Conservation (phyloP, 2,888 invertebrate genomes). For the Drosophila putrida region DNA sequence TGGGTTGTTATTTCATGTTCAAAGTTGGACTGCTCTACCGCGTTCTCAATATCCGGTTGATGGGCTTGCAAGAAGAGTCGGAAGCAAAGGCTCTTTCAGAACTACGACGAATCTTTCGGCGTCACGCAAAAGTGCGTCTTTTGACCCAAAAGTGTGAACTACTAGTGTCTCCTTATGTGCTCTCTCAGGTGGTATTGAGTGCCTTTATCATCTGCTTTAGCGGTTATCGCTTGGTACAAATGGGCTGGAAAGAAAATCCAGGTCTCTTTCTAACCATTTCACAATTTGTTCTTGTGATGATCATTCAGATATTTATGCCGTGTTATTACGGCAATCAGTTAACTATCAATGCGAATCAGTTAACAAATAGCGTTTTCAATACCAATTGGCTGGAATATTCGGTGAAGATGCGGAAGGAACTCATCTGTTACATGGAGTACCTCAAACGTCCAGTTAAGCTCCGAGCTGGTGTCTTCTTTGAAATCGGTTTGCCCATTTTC, state of each 20-base stretch:
- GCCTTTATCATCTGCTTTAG: constrained; percentile 79
- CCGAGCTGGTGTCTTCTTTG: constrained; percentile 77
- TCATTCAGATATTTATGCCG: constrained; percentile 80
- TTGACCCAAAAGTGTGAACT: constrained; percentile 57
- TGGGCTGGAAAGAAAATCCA: constrained; percentile 55
- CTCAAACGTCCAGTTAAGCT: constrained; percentile 73
- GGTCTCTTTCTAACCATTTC: constrained; percentile 60
- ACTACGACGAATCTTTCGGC: constrained; percentile 46
- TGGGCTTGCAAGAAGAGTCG: constrained; percentile 29
- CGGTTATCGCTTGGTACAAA: constrained; percentile 71
- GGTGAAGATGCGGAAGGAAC: constrained; percentile 61
- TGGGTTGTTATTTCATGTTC: constrained; percentile 78
- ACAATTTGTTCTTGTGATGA: constrained; percentile 73
- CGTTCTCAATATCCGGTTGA: constrained; percentile 69
- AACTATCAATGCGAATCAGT: constrained; percentile 65
- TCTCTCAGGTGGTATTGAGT: constrained; percentile 76
- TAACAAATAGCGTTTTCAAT: constrained; percentile 69
- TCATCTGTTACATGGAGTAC: constrained; percentile 78
- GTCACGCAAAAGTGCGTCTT: constrained; percentile 32
- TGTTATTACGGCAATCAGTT: constrained; percentile 82
- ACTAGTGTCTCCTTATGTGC: constrained; percentile 67
- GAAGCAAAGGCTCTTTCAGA: constrained; percentile 43
- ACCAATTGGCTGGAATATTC: constrained; percentile 78
- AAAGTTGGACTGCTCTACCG: constrained; percentile 71
- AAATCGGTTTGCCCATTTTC: constrained; percentile 79